Evolutionary conservation across 2,797 vertebrate species (phyloP).

Genomic region (Australoheros facetus): DNA sequence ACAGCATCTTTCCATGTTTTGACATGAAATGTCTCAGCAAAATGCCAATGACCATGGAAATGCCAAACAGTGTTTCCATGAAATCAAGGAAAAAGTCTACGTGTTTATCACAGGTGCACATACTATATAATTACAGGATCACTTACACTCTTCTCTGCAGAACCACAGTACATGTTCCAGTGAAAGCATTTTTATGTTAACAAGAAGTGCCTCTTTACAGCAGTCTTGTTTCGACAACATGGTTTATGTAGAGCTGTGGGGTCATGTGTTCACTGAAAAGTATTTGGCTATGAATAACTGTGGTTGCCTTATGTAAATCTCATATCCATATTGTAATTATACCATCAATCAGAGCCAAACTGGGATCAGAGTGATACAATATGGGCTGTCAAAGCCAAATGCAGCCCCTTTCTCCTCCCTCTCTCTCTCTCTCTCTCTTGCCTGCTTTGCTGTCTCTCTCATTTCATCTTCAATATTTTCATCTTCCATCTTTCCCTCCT

Average conservation of each 20-base stretch:
- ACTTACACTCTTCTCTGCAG: background rate
- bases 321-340: constrained; percentile 68
- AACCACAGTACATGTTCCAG: background rate
- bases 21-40: constrained; percentile 4
- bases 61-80: constrained; percentile 25
- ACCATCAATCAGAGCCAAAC: constrained; percentile 64
- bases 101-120: background rate
- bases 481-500: constrained; percentile 3
- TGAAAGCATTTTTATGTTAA: background rate
- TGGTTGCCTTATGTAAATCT: constrained; percentile 56
- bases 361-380: constrained; percentile 58
- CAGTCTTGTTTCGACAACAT: background rate
- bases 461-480: constrained; percentile 9
- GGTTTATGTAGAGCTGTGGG: constrained; percentile 18
- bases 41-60: constrained; percentile 16
- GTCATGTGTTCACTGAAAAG: constrained; percentile 40
- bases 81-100: background rate
- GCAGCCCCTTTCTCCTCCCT: constrained; percentile 12
- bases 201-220: background rate
- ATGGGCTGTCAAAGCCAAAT: constrained; percentile 54
- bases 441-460: constrained; percentile 4
- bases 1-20: background rate
- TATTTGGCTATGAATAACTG: constrained; percentile 47
- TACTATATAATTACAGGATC: background rate
- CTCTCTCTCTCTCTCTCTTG: background rate